Conservation (phyloP, 2,797 vertebrate genomes). For the Falco novaeseelandiae region DNA sequence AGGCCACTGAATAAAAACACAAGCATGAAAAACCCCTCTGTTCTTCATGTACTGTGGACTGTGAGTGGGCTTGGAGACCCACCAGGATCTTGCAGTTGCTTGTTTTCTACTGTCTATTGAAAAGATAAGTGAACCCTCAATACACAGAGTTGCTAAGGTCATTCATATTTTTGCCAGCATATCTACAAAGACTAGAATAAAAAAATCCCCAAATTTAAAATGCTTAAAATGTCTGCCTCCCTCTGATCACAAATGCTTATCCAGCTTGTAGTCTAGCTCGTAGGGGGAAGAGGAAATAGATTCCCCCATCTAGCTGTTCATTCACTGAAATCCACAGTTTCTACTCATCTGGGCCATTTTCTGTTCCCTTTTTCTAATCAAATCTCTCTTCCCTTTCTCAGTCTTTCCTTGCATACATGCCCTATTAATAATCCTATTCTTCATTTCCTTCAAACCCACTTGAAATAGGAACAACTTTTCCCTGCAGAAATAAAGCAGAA, state of each 20-base stretch:
- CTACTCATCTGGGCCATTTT: neutral
- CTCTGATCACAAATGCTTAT: neutral
- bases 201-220: neutral
- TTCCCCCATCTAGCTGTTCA: neutral
- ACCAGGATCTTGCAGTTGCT: neutral
- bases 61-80: neutral
- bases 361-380: neutral
- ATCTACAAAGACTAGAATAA: neutral
- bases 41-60: neutral
- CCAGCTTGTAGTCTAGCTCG: neutral
- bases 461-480: neutral
- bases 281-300: neutral
- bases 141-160: neutral
- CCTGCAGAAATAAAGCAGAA: neutral
- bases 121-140: neutral
- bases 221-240: neutral
- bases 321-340: neutral
- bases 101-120: neutral
- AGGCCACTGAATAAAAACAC: slow-evolving; percentile 9
- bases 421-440: neutral
- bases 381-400: neutral
- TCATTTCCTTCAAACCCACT: neutral
- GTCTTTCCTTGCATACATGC: neutral
- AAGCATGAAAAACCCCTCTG: slow-evolving; percentile 26
- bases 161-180: neutral